Percentiles rank a stretch among this genome's conserved stretches.
phyloP scores from a whole-genome alignment of 2,113 vertebrate species.

The Ceyx margarethae region DNA sequence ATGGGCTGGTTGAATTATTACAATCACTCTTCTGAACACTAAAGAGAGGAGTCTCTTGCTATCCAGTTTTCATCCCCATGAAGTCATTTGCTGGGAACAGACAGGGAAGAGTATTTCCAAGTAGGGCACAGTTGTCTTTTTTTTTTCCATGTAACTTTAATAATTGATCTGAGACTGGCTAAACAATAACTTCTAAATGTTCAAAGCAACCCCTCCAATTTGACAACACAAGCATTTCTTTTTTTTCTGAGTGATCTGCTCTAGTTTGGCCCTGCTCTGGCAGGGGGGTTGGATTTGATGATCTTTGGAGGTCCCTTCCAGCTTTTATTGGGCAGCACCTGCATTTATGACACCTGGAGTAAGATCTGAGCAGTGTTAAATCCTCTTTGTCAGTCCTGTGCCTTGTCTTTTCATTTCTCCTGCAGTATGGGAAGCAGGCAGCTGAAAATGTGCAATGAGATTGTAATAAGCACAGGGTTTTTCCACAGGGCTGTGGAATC shows the following conservation, averaged over 20 bases:
- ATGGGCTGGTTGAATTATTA: neutral
- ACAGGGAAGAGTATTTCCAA: neutral
- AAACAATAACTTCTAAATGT: neutral
- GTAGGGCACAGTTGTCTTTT: neutral
- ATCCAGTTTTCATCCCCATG: neutral
- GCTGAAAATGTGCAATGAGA: too few relatives aligned
- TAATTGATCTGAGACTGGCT: neutral
- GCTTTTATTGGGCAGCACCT: neutral
- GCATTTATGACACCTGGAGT: neutral
- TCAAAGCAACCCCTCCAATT: neutral
- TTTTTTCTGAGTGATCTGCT: too few relatives aligned
- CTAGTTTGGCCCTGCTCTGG: too few relatives aligned
- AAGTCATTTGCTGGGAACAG: neutral
- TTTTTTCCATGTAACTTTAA: neutral
- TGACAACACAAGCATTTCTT: neutral
- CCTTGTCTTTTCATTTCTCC: neutral
- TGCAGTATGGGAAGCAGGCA: too few relatives aligned
- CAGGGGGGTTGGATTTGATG: too few relatives aligned
- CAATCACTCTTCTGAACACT: neutral
- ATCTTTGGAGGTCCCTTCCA: too few relatives aligned
- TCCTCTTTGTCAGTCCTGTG: neutral
- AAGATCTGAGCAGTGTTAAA: neutral
- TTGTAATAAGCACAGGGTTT: too few relatives aligned
- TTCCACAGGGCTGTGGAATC: neutral
- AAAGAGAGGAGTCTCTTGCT: neutral